These are phyloP conservation scores for Podiceps cristatus DNA, from an alignment of 2,113 vertebrate species.

Conservation along the genomic window DNA sequence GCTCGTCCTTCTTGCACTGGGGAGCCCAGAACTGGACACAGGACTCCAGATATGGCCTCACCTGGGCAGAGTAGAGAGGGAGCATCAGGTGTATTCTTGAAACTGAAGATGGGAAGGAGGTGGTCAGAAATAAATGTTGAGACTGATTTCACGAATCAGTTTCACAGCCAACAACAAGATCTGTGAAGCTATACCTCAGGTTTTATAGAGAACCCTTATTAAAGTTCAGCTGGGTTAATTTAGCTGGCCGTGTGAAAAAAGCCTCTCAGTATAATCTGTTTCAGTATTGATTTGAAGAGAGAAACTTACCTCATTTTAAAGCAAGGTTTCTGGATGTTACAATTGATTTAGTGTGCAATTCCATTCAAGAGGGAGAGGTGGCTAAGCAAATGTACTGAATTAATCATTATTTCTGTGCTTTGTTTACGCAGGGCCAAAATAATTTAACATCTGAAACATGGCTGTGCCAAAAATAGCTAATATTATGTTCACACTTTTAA, in stretches of 20 bases:
- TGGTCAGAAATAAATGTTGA: background rate
- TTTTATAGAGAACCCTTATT: background rate
- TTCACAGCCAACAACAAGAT: background rate
- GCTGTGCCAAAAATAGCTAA: background rate
- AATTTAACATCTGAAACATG: background rate
- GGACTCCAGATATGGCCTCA: no score
- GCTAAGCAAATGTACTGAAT: background rate
- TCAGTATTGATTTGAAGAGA: background rate
- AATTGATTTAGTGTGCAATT: background rate
- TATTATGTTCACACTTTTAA: background rate
- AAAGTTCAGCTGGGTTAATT: background rate
- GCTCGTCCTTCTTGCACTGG: no score
- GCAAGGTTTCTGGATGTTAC: background rate
- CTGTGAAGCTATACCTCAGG: background rate
- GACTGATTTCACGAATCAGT: background rate
- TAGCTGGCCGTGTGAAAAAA: background rate
- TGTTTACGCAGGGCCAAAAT: background rate
- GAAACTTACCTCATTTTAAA: background rate
- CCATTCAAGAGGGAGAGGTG: background rate
- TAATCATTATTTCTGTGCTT: background rate
- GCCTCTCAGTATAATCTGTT: background rate
- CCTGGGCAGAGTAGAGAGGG: no score
- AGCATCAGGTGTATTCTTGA: background rate
- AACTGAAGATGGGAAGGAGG: background rate
- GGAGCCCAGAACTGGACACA: no score